phyloP scores from a whole-genome alignment of 2,888 invertebrate genomes.

The Copidosoma aretas region DNA sequence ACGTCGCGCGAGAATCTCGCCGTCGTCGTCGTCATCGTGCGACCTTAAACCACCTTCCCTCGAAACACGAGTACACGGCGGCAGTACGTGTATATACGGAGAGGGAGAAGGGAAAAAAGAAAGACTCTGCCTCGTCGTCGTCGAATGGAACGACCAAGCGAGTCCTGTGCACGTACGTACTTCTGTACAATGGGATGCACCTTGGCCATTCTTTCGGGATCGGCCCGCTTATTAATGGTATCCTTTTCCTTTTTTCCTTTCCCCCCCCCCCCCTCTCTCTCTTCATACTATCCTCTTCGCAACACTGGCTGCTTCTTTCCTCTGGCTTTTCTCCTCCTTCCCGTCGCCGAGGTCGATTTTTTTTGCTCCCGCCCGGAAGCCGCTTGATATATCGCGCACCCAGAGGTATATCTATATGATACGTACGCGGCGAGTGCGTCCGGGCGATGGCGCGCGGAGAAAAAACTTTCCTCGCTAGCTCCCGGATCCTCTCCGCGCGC shows the following conservation, averaged over 20 bases:
- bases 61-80: no score
- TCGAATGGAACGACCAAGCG: conserved; percentile 26
- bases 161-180: conserved; percentile 18
- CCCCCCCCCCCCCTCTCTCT: background rate
- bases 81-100: no score
- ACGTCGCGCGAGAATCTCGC: conserved; percentile 2
- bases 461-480: conserved; percentile 6
- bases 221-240: conserved; percentile 29
- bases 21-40: no score
- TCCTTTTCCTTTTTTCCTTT: background rate
- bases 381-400: no score
- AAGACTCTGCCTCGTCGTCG: background rate
- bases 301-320: no score
- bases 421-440: background rate
- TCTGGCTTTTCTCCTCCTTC: no score
- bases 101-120: background rate
- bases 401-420: background rate
- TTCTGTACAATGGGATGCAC: conserved; percentile 17
- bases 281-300: no score
- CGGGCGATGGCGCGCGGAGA: background rate
- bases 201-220: conserved; percentile 15
- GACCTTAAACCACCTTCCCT: no score
- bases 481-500: background rate
- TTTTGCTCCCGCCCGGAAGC: no score
- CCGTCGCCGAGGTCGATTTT: no score